Percentiles rank a stretch among this genome's conserved stretches.
phyloP scores from a whole-genome alignment of 2,888 invertebrate species.

The Eurois occulta region DNA sequence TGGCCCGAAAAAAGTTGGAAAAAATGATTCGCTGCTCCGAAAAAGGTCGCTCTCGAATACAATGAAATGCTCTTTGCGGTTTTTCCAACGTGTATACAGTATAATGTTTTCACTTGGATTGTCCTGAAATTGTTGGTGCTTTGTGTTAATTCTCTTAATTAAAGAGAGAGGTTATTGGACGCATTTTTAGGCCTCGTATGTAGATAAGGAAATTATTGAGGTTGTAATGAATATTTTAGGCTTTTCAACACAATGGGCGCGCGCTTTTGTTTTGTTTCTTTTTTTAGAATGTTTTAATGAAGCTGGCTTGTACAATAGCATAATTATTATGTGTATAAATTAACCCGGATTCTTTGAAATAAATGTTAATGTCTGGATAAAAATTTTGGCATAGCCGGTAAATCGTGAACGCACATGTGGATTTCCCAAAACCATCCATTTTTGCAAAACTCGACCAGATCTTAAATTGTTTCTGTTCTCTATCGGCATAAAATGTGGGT shows the following conservation, averaged over 20 bases:
- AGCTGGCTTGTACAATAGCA: conserved; percentile 33
- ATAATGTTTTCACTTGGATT: conserved; percentile 55
- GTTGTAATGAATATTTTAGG: conserved; percentile 55
- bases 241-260: conserved; percentile 39
- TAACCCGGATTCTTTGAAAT: conserved; percentile 38
- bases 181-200: conserved; percentile 45
- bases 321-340: conserved; percentile 35
- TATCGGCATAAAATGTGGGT: neutral
- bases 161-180: conserved; percentile 47
- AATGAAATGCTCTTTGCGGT: conserved; percentile 78
- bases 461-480: neutral
- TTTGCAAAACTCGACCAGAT: neutral
- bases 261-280: conserved; percentile 32
- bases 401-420: conserved; percentile 6
- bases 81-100: conserved; percentile 59
- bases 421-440: neutral
- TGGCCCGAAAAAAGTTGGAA: conserved; percentile 72
- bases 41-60: conserved; percentile 73
- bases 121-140: conserved; percentile 57
- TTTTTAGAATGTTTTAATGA: conserved; percentile 35
- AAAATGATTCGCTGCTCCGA: conserved; percentile 70
- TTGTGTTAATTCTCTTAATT: conserved; percentile 56
- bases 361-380: conserved; percentile 14
- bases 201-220: conserved; percentile 59
- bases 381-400: neutral